phyloP scores from a whole-genome alignment of 2,113 vertebrate genomes.

The Dunckerocampus dactyliophorus region DNA sequence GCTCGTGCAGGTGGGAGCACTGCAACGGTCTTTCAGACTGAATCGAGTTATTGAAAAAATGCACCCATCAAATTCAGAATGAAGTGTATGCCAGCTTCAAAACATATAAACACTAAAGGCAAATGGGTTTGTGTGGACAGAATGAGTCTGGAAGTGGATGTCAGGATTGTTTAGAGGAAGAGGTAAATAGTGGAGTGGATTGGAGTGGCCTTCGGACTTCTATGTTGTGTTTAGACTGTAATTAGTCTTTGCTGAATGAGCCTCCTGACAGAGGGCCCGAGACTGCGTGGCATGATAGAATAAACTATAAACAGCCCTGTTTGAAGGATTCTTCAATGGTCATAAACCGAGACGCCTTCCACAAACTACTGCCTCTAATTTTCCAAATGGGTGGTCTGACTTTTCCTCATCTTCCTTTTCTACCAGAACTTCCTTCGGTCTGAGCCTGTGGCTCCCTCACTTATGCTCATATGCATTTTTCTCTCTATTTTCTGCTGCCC shows the following conservation, averaged over 20 bases:
- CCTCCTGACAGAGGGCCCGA: constrained; percentile 72
- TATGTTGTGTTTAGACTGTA: constrained; percentile 92
- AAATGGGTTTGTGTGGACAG: constrained; percentile 52
- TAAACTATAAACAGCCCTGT: constrained; percentile 68
- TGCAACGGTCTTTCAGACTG: constrained; percentile 62
- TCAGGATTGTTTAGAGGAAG: constrained; percentile 69
- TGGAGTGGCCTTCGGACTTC: constrained; percentile 69
- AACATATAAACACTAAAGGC: constrained; percentile 63
- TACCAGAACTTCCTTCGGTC: constrained; percentile 19
- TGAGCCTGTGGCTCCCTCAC: constrained; percentile 20
- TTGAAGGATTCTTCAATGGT: constrained; percentile 74
- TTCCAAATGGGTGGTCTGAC: constrained; percentile 68
- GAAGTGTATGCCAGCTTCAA: constrained; percentile 53
- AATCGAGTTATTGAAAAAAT: constrained; percentile 64
- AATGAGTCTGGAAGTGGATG: constrained; percentile 64
- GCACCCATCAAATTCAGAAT: constrained; percentile 56
- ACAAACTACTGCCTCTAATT: constrained; percentile 68
- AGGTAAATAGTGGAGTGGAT: constrained; percentile 68
- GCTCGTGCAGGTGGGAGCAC: constrained; percentile 39
- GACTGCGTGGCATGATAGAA: constrained; percentile 66
- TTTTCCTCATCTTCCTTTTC: constrained; percentile 37
- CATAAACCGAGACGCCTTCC: constrained; percentile 67
- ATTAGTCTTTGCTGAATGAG: constrained; percentile 73
- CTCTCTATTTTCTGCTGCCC: constrained; percentile 22
- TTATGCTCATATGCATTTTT: constrained; percentile 28